Percentiles rank a stretch among this genome's conserved stretches.
These are phyloP conservation scores for Caenorhabditis doughertyi DNA, from an alignment of 2,888 invertebrate species.

Conservation along the genomic window DNA sequence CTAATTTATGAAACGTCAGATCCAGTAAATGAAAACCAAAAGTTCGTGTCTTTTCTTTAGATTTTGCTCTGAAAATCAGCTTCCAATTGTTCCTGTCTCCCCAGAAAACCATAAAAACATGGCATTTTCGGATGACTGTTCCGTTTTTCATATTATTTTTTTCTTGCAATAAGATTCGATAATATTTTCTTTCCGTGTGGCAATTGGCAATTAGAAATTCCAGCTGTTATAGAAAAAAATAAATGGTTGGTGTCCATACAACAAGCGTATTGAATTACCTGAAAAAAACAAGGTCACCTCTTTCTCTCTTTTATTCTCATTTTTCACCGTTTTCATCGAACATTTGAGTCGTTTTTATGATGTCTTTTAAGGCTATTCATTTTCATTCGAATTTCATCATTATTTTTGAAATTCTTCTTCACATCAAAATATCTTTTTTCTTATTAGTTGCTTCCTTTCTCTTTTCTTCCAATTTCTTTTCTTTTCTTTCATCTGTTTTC, in stretches of 20 bases:
- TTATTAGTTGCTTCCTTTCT: constrained; percentile 17
- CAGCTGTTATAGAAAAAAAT: constrained; percentile 46
- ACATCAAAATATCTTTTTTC: constrained; percentile 35
- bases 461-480: neutral
- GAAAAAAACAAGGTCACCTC: constrained; percentile 50
- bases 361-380: neutral
- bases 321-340: neutral
- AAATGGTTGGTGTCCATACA: constrained; percentile 3
- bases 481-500: neutral
- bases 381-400: neutral
- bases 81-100: too few species aligned
- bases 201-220: constrained; percentile 43
- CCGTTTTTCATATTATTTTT: neutral
- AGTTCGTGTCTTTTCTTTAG: too few species aligned
- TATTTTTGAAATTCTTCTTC: constrained; percentile 17
- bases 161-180: constrained; percentile 6
- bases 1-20: too few species aligned
- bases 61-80: too few species aligned
- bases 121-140: neutral
- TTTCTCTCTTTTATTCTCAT: neutral
- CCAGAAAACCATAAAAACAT: too few species aligned
- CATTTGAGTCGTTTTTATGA: neutral
- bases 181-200: neutral
- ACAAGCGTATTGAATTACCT: constrained; percentile 53
- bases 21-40: too few species aligned